A percentile compares a stretch with the other conserved stretches of the same genome.
Conservation (phyloP, 2,888 invertebrate genomes). For the Salticus scenicus region DNA sequence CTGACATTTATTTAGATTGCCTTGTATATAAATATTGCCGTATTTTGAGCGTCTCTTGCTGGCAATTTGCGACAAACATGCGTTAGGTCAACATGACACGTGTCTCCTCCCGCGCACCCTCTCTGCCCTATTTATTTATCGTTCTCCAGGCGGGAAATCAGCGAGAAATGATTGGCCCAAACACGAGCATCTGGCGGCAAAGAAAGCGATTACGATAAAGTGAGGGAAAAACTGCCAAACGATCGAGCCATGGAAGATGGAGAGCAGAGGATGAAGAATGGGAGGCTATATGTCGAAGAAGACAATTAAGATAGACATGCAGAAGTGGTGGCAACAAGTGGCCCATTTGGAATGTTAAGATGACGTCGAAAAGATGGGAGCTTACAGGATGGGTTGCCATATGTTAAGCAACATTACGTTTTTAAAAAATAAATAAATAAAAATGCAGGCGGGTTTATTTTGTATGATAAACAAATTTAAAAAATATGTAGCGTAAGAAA, state of each 20-base stretch:
- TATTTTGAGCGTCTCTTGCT: too few species aligned
- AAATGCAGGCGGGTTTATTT: too few species aligned
- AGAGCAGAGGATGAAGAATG: not conserved
- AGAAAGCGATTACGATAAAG: not conserved
- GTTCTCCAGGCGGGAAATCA: not conserved
- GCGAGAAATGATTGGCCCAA: constrained; percentile 9
- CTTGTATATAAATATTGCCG: too few species aligned
- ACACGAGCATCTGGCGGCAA: not conserved
- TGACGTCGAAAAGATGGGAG: not conserved
- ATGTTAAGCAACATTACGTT: too few species aligned
- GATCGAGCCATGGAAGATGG: not conserved
- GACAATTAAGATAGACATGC: not conserved
- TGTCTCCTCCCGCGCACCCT: not conserved
- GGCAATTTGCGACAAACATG: not conserved
- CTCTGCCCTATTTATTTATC: not conserved
- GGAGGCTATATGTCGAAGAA: not conserved
- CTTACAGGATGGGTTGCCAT: not conserved
- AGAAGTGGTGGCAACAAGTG: not conserved
- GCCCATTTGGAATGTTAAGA: constrained; percentile 3
- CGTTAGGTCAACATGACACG: not conserved
- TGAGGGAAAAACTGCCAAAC: not conserved
- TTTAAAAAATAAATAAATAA: too few species aligned
- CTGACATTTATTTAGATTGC: too few species aligned
- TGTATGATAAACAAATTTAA: too few species aligned
- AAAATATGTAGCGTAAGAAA: too few species aligned